Evolutionary conservation across 1,140 invertebrate genomes (phyloP), one percentile per base, ranked within the genome.

Genomic region (Phymastichus coffea): DNA sequence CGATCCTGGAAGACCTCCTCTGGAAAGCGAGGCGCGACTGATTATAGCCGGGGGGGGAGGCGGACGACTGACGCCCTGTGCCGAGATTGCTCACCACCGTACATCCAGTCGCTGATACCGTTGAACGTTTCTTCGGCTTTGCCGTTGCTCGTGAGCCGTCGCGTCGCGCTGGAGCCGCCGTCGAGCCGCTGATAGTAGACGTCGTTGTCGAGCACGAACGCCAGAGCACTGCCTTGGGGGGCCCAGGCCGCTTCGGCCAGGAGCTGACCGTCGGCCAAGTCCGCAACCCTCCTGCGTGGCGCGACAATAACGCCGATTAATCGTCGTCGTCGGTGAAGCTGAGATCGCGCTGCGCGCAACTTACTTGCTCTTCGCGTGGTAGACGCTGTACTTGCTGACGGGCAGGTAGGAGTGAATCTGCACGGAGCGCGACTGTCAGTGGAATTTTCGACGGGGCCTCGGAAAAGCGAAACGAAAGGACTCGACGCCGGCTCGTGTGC

Each of bases 151-250:
- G 90, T 90, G 4, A 93, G 64, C 67, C 79, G 74, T 43, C 69
- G 65, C 9, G 64, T 48, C 28, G 53, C 22, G 6, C 61, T 67
- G 8, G 43, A 22, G 0, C 23, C 33, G 0, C 22, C 71, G 15
- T 66, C 71, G 26, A 79, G 74, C 49, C 75, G 77, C 51, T 85
- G 77, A 52, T 92, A 93, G 71, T 90, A 96, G 41, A 97, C 81
- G 70, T 95, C 88, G 65, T 94, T 93, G 48, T 88, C 74, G 40
- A 86, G 78, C 0, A 94, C 89, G 62, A 91, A 90, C 15, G 88
- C 84, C 26, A 92, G 68, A 1, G 81, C 84, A 70, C 87, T 87
- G 2, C 81, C 82, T 12, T 76, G 78, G 0, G 83, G 84, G 61
- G 79, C 83, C 87, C 83, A 90, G 65, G 57, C 75, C 61, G 77